A percentile compares a stretch with the other conserved stretches of the same genome.
Conservation (phyloP, 1,140 invertebrate species). For the Drosophila ambigua region DNA sequence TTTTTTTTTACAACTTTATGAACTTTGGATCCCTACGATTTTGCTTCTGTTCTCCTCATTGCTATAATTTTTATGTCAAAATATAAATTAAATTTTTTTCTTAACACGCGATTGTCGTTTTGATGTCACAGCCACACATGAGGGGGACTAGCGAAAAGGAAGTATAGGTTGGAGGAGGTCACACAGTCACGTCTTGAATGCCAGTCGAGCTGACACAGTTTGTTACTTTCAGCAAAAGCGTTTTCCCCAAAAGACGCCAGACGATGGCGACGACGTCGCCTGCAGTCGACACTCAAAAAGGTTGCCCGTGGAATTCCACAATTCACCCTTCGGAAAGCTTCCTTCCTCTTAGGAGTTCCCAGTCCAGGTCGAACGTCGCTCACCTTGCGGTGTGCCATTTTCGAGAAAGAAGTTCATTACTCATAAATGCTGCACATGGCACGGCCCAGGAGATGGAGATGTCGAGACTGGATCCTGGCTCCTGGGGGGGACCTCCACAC, state of each 20-base stretch:
- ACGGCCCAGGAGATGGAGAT: slow-evolving; percentile 16
- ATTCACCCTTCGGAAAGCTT: slow-evolving; percentile 59
- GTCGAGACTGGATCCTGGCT: slow-evolving; percentile 26
- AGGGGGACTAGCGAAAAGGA: slow-evolving; percentile 3
- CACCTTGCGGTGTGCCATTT: slow-evolving; percentile 79
- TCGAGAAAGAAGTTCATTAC: slow-evolving; percentile 78
- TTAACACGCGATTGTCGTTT: slow-evolving; percentile 81
- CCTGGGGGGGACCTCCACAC: slow-evolving; percentile 6
- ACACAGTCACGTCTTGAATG: slow-evolving; percentile 77
- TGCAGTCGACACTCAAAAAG: slow-evolving; percentile 73
- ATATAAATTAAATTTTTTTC: slow-evolving; percentile 82
- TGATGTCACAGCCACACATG: slow-evolving; percentile 67
- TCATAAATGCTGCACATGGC: slow-evolving; percentile 81
- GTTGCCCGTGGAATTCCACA: slow-evolving; percentile 58
- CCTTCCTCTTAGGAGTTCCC: slow-evolving; percentile 17
- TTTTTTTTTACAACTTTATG: slow-evolving; percentile 43
- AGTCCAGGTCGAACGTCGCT: slow-evolving; percentile 44
- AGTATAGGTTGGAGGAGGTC: slow-evolving; percentile 41
- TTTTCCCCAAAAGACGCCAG: slow-evolving; percentile 4
- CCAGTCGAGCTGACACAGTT: slow-evolving; percentile 79
- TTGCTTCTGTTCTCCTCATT: slow-evolving; percentile 59
- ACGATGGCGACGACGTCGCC: slow-evolving; percentile 32
- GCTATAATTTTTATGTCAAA: slow-evolving; percentile 82
- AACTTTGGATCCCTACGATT: not conserved
- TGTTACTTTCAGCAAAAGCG: slow-evolving; percentile 72